A percentile compares a stretch with the other conserved stretches of the same genome.
Evolutionary conservation across 2,888 invertebrate genomes (phyloP).

Genomic region (Bembecia ichneumoniformis): DNA sequence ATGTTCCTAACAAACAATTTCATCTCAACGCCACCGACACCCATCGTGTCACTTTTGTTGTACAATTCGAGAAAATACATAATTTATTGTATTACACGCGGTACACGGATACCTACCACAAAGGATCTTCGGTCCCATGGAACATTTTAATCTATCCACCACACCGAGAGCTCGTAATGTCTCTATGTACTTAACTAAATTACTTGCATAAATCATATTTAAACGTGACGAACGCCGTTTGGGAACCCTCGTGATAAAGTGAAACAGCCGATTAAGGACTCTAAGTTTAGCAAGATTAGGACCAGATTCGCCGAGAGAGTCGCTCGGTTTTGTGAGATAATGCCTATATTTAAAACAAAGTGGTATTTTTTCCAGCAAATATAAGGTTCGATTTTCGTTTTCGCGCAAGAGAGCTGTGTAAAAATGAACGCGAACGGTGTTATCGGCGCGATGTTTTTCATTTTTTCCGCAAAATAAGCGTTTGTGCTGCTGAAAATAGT

Average conservation of each 20-base stretch:
- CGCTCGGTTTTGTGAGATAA: conserved; percentile 1
- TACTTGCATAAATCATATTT: conserved; percentile 72
- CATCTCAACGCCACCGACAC: conserved; percentile 11
- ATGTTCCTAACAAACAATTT: conserved; percentile 12
- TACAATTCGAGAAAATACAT: conserved; percentile 18
- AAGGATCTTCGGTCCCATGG: conserved; percentile 31
- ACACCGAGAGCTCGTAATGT: conserved; percentile 47
- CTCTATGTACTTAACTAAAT: conserved; percentile 69
- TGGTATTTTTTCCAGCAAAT: conserved; percentile 21
- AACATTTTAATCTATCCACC: conserved; percentile 64
- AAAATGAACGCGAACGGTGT: conserved; percentile 13
- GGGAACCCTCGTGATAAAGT: conserved; percentile 15
- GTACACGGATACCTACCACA: conserved; percentile 30
- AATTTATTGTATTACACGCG: conserved; percentile 27
- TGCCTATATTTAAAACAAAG: conserved; percentile 17
- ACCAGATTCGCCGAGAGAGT: conserved; percentile 16
- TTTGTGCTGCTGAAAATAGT: not conserved
- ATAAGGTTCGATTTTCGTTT: conserved; percentile 27
- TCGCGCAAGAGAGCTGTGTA: conserved; percentile 9
- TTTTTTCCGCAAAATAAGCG: conserved; percentile 16
- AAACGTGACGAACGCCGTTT: conserved; percentile 59
- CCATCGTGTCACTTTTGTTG: not conserved
- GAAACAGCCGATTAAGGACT: conserved; percentile 26
- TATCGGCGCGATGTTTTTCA: conserved; percentile 34
- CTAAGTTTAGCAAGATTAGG: conserved; percentile 20